Evolutionary conservation across 2,888 invertebrate genomes (phyloP).

Genomic region (Harpalus rubripes): DNA sequence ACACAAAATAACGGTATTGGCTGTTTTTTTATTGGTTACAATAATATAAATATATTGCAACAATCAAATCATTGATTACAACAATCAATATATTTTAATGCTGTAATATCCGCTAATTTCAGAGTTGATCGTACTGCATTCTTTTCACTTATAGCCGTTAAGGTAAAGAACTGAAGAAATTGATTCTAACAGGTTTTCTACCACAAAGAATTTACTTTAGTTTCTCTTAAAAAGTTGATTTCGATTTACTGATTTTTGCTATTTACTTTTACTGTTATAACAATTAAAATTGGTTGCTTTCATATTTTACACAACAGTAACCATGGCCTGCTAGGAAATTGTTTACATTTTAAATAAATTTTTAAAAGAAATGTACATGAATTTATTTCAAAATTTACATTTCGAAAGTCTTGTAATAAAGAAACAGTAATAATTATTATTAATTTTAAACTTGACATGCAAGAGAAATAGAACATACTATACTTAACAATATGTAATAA

Average conservation of each 20-base stretch:
- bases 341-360: not conserved
- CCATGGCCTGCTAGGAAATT: not conserved
- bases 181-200: not conserved
- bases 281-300: conserved; percentile 61
- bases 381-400: not conserved
- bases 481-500: not conserved
- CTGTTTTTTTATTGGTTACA: no score
- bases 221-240: conserved; percentile 11
- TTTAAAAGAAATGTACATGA: conserved; percentile 2
- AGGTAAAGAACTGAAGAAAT: conserved; percentile 1
- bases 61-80: no score
- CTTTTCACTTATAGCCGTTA: not conserved
- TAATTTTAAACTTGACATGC: not conserved
- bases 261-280: conserved; percentile 60
- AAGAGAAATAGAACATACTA: not conserved
- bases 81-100: no score
- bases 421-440: not conserved
- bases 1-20: no score
- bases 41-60: no score
- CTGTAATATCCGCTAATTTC: not conserved
- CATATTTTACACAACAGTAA: conserved; percentile 61
- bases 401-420: not conserved
- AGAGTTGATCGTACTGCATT: not conserved
- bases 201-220: conserved; percentile 3
- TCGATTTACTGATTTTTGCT: conserved; percentile 4